phyloP scores from a whole-genome alignment of 2,888 invertebrate species.

The Harpalus rufipes region DNA sequence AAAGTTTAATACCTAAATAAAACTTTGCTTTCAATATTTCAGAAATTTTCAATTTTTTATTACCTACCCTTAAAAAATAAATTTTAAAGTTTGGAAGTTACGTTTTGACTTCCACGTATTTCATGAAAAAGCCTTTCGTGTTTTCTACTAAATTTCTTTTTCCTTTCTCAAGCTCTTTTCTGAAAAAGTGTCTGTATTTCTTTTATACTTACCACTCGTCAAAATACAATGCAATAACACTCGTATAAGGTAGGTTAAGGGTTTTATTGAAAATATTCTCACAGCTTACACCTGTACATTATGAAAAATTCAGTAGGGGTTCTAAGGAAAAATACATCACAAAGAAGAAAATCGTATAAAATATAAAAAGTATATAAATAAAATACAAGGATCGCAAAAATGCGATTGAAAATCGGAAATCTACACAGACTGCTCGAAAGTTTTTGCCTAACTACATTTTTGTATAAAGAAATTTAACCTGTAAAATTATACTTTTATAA shows the following conservation, averaged over 20 bases:
- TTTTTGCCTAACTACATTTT: too few species aligned
- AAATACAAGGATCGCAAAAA: constrained; percentile 5
- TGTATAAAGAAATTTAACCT: too few species aligned
- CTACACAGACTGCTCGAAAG: too few species aligned
- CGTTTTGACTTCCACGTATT: background rate
- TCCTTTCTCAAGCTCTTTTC: background rate
- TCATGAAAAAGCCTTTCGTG: background rate
- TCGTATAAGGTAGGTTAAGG: background rate
- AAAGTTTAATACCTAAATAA: background rate
- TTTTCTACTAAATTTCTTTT: background rate
- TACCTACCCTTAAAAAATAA: background rate
- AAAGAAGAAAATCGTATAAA: constrained; percentile 26
- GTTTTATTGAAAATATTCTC: constrained; percentile 13
- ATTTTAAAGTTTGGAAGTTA: background rate
- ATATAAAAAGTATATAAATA: constrained; percentile 36
- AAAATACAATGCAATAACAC: constrained; percentile 24
- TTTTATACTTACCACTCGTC: background rate
- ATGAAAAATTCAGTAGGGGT: constrained; percentile 35
- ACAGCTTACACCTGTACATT: constrained; percentile 12
- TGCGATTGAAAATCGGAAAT: background rate
- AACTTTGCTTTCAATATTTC: background rate
- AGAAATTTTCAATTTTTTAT: background rate
- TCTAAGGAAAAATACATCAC: constrained; percentile 9
- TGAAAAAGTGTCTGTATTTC: background rate
- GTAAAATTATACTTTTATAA: too few species aligned